These are phyloP conservation scores for Discoglossus pictus DNA, from an alignment of 2,797 vertebrate genomes.

Conservation along the genomic window DNA sequence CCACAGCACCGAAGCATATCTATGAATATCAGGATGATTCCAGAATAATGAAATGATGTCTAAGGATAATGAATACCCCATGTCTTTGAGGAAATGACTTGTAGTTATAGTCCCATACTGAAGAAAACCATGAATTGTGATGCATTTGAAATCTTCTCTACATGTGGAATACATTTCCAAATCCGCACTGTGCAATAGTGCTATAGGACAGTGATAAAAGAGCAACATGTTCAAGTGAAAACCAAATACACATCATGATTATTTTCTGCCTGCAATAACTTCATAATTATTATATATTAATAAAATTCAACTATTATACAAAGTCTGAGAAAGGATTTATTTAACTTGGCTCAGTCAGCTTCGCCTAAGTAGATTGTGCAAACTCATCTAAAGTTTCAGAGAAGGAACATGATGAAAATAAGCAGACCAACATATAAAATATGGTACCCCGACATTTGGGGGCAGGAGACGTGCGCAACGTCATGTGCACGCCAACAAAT, in stretches of 20 bases:
- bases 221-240: slow-evolving; percentile 5
- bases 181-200: slow-evolving; percentile 11
- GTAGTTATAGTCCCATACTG: slow-evolving; percentile 20
- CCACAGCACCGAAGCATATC: slow-evolving; percentile 22
- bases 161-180: slow-evolving; percentile 20
- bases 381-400: too few species aligned
- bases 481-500: too few species aligned
- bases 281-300: slow-evolving; percentile 5
- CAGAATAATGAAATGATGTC: slow-evolving; percentile 33
- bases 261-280: neutral
- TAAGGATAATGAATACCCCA: slow-evolving; percentile 37
- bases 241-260: slow-evolving; percentile 7
- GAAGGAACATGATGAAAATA: too few species aligned
- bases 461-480: too few species aligned
- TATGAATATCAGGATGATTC: slow-evolving; percentile 30
- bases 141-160: slow-evolving; percentile 12
- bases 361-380: too few species aligned
- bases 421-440: too few species aligned
- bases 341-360: too few species aligned
- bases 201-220: slow-evolving; percentile 8
- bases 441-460: too few species aligned
- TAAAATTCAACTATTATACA: neutral
- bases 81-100: slow-evolving; percentile 45
- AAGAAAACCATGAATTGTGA: slow-evolving; percentile 27
- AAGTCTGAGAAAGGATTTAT: too few species aligned